These are phyloP conservation scores for Drosophila orosa DNA, from an alignment of 1,140 invertebrate species.

Conservation along the genomic window DNA sequence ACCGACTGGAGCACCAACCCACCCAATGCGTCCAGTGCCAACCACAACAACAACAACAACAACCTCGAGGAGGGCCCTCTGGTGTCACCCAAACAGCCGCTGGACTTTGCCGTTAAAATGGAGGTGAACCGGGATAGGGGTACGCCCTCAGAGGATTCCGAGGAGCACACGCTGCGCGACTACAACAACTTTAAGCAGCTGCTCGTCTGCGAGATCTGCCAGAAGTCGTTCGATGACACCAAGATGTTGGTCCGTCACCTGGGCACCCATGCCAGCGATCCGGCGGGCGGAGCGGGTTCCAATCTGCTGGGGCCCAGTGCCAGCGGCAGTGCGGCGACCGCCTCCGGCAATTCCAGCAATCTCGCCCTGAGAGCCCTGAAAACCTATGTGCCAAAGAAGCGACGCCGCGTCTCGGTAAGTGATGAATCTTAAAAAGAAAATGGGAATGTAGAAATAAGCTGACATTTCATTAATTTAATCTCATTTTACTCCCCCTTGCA, in stretches of 20 bases:
- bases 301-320: conserved; percentile 27
- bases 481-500: conserved; percentile 25
- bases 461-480: background rate
- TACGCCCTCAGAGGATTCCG: conserved; percentile 53
- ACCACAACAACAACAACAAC: conserved; percentile 62
- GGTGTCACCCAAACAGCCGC: conserved; percentile 70
- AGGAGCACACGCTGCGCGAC: conserved; percentile 71
- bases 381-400: conserved; percentile 86
- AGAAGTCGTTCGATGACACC: conserved; percentile 92
- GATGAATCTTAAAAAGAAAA: background rate
- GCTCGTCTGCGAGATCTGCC: conserved; percentile 92
- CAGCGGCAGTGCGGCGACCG: conserved; percentile 49
- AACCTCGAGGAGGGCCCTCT: conserved; percentile 50
- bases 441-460: too few species aligned
- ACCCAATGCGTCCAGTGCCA: conserved; percentile 40
- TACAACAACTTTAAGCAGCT: conserved; percentile 85
- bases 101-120: conserved; percentile 75
- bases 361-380: conserved; percentile 84
- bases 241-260: conserved; percentile 92
- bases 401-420: conserved; percentile 85
- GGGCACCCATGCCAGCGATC: conserved; percentile 87
- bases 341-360: conserved; percentile 44
- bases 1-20: conserved; percentile 85
- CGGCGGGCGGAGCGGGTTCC: conserved; percentile 9
- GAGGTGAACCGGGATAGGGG: conserved; percentile 54